Percentiles rank a stretch among this genome's conserved stretches.
Conservation (phyloP, 2,113 vertebrate genomes). For the Gallinago media region DNA sequence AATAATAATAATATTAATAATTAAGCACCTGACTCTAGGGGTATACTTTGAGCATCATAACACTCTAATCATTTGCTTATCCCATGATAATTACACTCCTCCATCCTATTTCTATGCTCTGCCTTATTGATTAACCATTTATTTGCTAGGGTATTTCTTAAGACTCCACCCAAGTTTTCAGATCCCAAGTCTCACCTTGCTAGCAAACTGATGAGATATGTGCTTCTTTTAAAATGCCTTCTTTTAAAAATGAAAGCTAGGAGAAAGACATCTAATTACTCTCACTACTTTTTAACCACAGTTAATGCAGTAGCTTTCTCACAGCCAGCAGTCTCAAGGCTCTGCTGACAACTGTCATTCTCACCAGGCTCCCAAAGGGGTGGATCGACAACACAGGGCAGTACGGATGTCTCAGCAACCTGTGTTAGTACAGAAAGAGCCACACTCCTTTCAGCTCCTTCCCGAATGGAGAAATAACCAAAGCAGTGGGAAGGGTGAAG, state of each 20-base stretch:
- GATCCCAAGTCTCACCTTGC: neutral
- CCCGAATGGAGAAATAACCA: neutral
- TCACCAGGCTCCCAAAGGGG: neutral
- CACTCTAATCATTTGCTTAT: slow-evolving; percentile 67
- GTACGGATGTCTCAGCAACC: neutral
- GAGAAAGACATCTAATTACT: neutral
- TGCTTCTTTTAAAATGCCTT: neutral
- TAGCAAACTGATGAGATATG: neutral
- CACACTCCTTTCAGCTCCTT: neutral
- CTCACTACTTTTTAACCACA: neutral
- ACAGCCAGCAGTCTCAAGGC: neutral
- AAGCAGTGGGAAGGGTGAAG: neutral
- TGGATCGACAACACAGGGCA: neutral
- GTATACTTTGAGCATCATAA: slow-evolving; percentile 70
- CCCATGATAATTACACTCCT: slow-evolving; percentile 63
- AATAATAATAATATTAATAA: slow-evolving; percentile 76
- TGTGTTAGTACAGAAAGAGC: neutral
- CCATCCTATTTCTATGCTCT: slow-evolving; percentile 22
- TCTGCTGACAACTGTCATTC: neutral
- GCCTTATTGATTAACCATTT: slow-evolving; percentile 59
- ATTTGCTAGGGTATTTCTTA: neutral
- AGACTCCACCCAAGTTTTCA: neutral
- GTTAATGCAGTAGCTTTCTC: neutral
- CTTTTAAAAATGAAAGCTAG: neutral
- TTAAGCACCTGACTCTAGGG: slow-evolving; percentile 62